Conservation (phyloP, 1,140 invertebrate species). For the Dendrolimus kikuchii region DNA sequence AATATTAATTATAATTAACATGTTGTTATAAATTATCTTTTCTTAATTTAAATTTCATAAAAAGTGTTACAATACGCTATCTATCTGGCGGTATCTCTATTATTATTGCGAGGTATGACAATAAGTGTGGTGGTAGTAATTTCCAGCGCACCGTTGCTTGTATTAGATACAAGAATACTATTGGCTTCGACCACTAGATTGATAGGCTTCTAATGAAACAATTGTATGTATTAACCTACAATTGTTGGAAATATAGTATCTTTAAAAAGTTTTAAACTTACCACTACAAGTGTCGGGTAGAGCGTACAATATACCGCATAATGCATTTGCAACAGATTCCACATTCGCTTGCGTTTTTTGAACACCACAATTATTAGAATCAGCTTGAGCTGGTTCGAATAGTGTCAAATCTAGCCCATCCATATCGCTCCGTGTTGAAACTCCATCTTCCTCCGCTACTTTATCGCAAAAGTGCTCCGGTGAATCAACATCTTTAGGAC, state of each 20-base stretch:
- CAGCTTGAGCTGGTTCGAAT: constrained; percentile 75
- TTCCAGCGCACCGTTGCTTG: constrained; percentile 57
- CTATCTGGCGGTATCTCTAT: constrained; percentile 10
- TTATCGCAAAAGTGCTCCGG: constrained; percentile 61
- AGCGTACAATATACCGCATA: constrained; percentile 58
- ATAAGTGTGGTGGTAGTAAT: constrained; percentile 51
- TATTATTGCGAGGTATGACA: constrained; percentile 46
- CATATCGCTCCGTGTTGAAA: constrained; percentile 76
- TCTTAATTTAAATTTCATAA: too few relatives aligned
- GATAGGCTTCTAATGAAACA: too few relatives aligned
- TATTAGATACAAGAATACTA: constrained; percentile 47
- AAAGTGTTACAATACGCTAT: constrained; percentile 10
- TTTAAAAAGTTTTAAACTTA: constrained; percentile 28
- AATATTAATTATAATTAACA: too few relatives aligned
- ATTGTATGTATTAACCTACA: too few relatives aligned
- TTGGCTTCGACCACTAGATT: too few relatives aligned
- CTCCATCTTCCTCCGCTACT: constrained; percentile 53
- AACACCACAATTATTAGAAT: constrained; percentile 47
- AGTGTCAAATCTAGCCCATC: constrained; percentile 78
- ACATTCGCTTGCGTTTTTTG: constrained; percentile 36
- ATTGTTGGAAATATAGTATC: too few relatives aligned
- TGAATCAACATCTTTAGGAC: constrained; percentile 65
- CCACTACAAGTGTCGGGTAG: constrained; percentile 38
- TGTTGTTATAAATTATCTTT: too few relatives aligned
- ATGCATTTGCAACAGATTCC: constrained; percentile 33